Conservation (phyloP, 1,140 invertebrate genomes). For the Caenorhabditis latens region DNA sequence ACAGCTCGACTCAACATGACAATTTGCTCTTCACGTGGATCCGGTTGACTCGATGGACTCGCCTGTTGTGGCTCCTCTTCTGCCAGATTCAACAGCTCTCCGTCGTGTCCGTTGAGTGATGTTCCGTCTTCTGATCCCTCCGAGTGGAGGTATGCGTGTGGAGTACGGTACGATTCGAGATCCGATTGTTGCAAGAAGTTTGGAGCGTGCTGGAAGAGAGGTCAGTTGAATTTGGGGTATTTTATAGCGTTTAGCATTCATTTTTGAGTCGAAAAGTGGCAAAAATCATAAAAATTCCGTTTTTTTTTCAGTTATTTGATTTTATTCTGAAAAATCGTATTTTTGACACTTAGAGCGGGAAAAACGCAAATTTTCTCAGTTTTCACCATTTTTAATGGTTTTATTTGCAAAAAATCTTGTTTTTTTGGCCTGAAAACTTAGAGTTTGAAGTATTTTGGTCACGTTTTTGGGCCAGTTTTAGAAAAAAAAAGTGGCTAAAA, state of each 20-base stretch:
- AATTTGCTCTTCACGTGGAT: slow-evolving; percentile 70
- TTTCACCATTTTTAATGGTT: too few relatives aligned
- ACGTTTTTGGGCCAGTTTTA: too few relatives aligned
- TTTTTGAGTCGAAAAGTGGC: background rate
- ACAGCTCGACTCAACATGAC: slow-evolving; percentile 68
- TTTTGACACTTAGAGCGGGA: too few relatives aligned
- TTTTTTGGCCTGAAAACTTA: too few relatives aligned
- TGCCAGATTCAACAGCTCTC: slow-evolving; percentile 46
- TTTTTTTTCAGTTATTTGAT: too few relatives aligned
- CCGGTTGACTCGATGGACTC: slow-evolving; percentile 32
- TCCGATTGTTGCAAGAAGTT: slow-evolving; percentile 95
- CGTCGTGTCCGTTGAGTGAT: slow-evolving; percentile 53
- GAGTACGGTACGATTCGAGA: slow-evolving; percentile 91
- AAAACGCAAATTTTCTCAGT: too few relatives aligned
- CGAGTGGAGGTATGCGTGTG: slow-evolving; percentile 88
- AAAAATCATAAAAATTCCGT: too few relatives aligned
- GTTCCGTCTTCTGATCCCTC: slow-evolving; percentile 78
- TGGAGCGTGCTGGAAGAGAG: slow-evolving; percentile 82
- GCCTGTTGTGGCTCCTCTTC: slow-evolving; percentile 56
- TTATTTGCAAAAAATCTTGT: too few relatives aligned
- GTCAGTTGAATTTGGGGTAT: too few relatives aligned
- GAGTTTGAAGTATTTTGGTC: too few relatives aligned
- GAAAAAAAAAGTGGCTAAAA: too few relatives aligned
- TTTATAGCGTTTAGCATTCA: background rate
- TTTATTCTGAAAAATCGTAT: too few relatives aligned